These are phyloP conservation scores for Uloborus plumipes DNA, from an alignment of 2,888 invertebrate genomes.

Conservation along the genomic window DNA sequence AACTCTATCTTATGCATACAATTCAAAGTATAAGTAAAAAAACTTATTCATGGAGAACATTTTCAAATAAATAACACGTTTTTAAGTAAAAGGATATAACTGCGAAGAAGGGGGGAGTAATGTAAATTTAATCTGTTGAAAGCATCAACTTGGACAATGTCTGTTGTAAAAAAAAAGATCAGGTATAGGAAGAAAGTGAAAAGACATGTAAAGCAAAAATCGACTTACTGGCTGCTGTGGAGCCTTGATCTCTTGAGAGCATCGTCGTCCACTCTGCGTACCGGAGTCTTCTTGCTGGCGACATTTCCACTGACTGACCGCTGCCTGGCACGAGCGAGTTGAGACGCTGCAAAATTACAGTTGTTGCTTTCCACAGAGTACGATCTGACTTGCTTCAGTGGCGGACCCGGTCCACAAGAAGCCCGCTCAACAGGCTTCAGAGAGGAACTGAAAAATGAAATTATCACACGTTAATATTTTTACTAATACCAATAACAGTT, in stretches of 20 bases:
- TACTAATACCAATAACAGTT: not conserved
- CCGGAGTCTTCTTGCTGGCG: slow-evolving; percentile 58
- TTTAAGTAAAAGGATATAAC: too few relatives aligned
- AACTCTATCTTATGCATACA: too few relatives aligned
- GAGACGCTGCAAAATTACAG: slow-evolving; percentile 36
- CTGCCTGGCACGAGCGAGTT: slow-evolving; percentile 46
- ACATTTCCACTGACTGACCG: slow-evolving; percentile 62
- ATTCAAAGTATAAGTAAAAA: too few relatives aligned
- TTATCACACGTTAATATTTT: not conserved
- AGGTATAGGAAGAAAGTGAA: not conserved
- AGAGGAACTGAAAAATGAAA: slow-evolving; percentile 42
- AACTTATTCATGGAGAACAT: too few relatives aligned
- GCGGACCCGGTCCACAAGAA: slow-evolving; percentile 61
- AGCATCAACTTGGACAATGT: too few relatives aligned
- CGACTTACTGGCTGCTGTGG: slow-evolving; percentile 63
- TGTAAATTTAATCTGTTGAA: too few relatives aligned
- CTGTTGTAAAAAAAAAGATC: not conserved
- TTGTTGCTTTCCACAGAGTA: slow-evolving; percentile 61
- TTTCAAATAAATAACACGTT: too few relatives aligned
- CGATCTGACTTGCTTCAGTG: slow-evolving; percentile 60
- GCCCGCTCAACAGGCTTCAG: slow-evolving; percentile 59
- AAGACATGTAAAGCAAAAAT: not conserved
- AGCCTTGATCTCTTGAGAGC: slow-evolving; percentile 62
- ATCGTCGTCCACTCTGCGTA: slow-evolving; percentile 62
- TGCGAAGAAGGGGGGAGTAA: too few relatives aligned